phyloP scores from a whole-genome alignment of 2,888 invertebrate species.

The Mamestra brassicae region DNA sequence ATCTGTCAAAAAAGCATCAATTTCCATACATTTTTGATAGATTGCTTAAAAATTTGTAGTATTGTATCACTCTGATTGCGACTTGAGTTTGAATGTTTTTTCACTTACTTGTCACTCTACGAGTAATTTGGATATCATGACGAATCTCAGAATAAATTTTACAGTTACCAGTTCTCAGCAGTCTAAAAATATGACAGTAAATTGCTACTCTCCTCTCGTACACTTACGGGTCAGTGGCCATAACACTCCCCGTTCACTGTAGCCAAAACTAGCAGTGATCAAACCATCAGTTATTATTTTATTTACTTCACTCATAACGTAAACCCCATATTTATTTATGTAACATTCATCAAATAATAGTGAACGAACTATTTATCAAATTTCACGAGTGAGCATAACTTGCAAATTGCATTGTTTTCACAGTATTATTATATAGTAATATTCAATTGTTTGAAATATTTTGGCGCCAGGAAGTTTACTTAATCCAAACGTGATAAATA shows the following conservation, averaged over 20 bases:
- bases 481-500: slow-evolving; percentile 29
- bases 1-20: too few relatives aligned
- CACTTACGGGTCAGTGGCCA: too few relatives aligned
- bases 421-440: slow-evolving; percentile 32
- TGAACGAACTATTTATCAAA: slow-evolving; percentile 39
- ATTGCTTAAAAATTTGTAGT: too few relatives aligned
- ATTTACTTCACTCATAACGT: slow-evolving; percentile 5
- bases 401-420: slow-evolving; percentile 35
- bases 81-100: too few relatives aligned
- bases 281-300: neutral
- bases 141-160: too few relatives aligned
- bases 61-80: too few relatives aligned
- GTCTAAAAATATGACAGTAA: too few relatives aligned
- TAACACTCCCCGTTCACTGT: neutral
- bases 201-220: too few relatives aligned
- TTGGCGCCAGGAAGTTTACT: slow-evolving; percentile 59
- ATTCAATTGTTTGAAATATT: slow-evolving; percentile 44
- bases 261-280: neutral
- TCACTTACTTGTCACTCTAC: too few relatives aligned
- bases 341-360: slow-evolving; percentile 18
- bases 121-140: too few relatives aligned
- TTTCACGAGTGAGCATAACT: slow-evolving; percentile 16
- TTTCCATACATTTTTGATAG: too few relatives aligned
- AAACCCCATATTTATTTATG: slow-evolving; percentile 41
- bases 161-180: too few relatives aligned